These are phyloP conservation scores for Lepidochitona cinerea DNA, from an alignment of 2,888 invertebrate genomes.

Conservation along the genomic window DNA sequence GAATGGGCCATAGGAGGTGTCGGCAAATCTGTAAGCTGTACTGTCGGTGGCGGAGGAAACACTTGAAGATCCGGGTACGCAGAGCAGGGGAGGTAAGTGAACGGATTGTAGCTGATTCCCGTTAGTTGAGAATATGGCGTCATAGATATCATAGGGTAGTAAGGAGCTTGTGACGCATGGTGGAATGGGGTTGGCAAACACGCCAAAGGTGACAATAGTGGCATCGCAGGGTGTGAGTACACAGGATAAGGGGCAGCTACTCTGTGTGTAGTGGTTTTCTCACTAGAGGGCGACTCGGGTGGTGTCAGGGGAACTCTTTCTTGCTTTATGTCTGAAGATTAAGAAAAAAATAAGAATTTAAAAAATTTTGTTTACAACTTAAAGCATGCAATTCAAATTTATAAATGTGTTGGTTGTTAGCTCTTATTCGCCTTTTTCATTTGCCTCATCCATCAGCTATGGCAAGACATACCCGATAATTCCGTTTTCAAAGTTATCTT, in stretches of 20 bases:
- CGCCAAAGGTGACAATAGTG: not conserved
- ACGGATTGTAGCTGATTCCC: not conserved
- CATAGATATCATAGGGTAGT: not conserved
- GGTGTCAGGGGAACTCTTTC: not conserved
- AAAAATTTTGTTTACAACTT: not conserved
- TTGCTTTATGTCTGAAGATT: not conserved
- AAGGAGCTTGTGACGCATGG: not conserved
- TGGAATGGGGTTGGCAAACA: not conserved
- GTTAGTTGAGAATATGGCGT: not conserved
- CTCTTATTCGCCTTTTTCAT: too few relatives aligned
- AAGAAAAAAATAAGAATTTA: not conserved
- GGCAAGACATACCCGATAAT: too few relatives aligned
- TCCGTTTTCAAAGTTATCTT: too few relatives aligned
- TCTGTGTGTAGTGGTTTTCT: not conserved
- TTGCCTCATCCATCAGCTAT: too few relatives aligned
- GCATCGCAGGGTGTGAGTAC: not conserved
- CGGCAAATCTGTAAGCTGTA: not conserved
- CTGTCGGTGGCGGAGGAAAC: not conserved
- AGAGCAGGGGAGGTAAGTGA: not conserved
- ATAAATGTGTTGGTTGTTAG: not conserved
- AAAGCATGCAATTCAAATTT: too few relatives aligned
- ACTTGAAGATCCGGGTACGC: not conserved
- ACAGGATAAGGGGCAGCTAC: not conserved
- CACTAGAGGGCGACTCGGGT: not conserved
- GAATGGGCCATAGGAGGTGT: not conserved